A percentile compares a stretch with the other conserved stretches of the same genome.
These are phyloP conservation scores for Eubasilissa regina DNA, from an alignment of 1,140 invertebrate species.

Conservation along the genomic window DNA sequence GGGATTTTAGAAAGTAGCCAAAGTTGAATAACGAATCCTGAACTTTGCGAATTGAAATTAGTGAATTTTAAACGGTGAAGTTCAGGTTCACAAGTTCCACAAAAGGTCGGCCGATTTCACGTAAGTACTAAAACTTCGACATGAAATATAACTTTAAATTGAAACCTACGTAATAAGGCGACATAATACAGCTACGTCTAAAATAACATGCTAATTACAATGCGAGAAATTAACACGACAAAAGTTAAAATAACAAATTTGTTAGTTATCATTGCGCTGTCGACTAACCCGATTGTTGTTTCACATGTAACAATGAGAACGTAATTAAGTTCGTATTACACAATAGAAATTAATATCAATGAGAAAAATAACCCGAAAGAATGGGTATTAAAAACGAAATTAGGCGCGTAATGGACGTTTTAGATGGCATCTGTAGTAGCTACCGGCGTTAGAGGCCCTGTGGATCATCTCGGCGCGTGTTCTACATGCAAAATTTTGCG, in stretches of 20 bases:
- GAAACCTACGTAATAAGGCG: too few relatives aligned
- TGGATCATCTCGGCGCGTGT: background rate
- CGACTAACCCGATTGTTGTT: too few relatives aligned
- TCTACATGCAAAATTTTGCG: background rate
- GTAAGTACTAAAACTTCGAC: background rate
- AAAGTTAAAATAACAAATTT: too few relatives aligned
- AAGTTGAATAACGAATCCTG: slow-evolving; percentile 35
- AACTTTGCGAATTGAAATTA: slow-evolving; percentile 23
- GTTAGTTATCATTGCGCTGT: too few relatives aligned
- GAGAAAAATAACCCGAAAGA: background rate
- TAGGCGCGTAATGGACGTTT: background rate
- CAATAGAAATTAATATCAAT: background rate
- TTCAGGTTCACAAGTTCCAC: background rate
- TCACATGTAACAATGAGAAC: background rate
- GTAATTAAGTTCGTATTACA: slow-evolving; percentile 1
- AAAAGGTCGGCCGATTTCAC: background rate
- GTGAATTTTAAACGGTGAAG: slow-evolving; percentile 12
- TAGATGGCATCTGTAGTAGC: background rate
- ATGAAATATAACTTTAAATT: too few relatives aligned
- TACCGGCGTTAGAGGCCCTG: background rate
- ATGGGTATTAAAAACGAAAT: background rate
- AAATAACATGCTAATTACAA: too few relatives aligned
- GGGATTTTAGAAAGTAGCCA: background rate
- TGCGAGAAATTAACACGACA: too few relatives aligned
- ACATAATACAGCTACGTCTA: too few relatives aligned